A percentile compares a stretch with the other conserved stretches of the same genome.
phyloP scores from a whole-genome alignment of 2,113 vertebrate genomes.

The Aegotheles bennettii region DNA sequence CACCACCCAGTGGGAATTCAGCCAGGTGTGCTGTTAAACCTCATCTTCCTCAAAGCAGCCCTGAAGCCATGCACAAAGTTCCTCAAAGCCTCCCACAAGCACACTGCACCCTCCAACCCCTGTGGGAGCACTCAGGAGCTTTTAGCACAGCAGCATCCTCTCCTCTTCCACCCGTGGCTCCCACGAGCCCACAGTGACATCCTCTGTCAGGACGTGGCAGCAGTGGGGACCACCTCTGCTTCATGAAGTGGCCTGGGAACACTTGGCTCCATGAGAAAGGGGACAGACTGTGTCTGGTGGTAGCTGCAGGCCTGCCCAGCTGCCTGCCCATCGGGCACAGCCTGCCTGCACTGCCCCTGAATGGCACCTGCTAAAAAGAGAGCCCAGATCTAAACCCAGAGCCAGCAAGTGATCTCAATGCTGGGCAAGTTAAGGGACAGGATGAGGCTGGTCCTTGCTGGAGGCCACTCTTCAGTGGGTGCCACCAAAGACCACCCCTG shows the following conservation, averaged over 20 bases:
- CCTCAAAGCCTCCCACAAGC: background rate
- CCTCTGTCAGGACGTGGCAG: background rate
- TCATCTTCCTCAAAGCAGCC: fast-evolving
- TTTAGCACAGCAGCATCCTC: background rate
- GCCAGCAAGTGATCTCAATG: fast-evolving
- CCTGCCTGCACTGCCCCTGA: background rate
- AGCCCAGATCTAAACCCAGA: fast-evolving
- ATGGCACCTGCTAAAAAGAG: background rate
- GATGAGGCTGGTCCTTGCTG: background rate
- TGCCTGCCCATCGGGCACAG: background rate
- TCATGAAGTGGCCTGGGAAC: background rate
- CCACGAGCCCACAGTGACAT: conserved; percentile 29
- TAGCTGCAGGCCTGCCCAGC: background rate
- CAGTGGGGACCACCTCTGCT: background rate
- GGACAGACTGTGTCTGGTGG: fast-evolving
- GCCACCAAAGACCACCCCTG: background rate
- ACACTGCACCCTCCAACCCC: fast-evolving
- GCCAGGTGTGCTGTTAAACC: fast-evolving
- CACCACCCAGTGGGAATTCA: background rate
- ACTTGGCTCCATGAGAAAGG: background rate
- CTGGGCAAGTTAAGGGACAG: background rate
- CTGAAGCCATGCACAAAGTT: fast-evolving
- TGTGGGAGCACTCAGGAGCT: fast-evolving
- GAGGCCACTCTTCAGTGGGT: background rate
- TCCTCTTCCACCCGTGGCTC: background rate